A percentile compares a stretch with the other conserved stretches of the same genome.
Evolutionary conservation across 2,113 vertebrate species (phyloP).

Genomic region (Hyperopisus bebe): DNA sequence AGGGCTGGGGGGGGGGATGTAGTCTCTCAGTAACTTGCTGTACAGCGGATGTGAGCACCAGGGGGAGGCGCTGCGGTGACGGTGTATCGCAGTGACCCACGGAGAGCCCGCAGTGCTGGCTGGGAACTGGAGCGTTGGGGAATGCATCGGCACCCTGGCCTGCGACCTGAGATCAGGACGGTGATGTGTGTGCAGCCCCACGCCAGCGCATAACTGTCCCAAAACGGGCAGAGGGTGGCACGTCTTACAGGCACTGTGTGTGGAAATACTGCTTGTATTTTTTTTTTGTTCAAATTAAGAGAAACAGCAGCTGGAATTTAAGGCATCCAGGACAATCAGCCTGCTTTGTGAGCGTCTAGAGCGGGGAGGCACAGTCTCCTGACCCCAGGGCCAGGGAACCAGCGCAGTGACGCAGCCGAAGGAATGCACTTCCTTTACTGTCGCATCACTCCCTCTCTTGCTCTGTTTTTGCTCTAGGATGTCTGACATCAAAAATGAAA

Average conservation of each 20-base stretch:
- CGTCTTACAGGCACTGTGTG: neutral
- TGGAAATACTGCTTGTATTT: neutral
- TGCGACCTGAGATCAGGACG: neutral
- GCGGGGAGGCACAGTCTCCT: constrained; percentile 27
- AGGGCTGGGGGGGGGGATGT: neutral
- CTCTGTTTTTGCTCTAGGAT: constrained; percentile 31
- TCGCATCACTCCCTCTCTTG: constrained; percentile 14
- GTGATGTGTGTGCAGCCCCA: neutral
- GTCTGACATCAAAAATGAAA: neutral
- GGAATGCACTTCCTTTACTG: constrained; percentile 50
- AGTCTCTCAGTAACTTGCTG: neutral
- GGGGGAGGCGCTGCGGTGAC: neutral
- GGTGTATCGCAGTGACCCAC: neutral
- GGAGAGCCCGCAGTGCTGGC: neutral
- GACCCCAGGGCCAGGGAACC: constrained; percentile 23
- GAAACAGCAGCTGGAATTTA: neutral
- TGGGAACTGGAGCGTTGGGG: neutral
- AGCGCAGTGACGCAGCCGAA: constrained; percentile 43
- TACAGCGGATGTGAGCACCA: neutral
- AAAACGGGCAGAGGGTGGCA: neutral
- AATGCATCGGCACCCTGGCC: neutral
- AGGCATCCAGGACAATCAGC: constrained; percentile 26
- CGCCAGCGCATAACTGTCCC: neutral
- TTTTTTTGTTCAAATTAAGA: neutral
- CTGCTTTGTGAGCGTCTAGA: constrained; percentile 14